These are phyloP conservation scores for Pedionomus torquatus DNA, from an alignment of 2,113 vertebrate genomes.

Conservation along the genomic window DNA sequence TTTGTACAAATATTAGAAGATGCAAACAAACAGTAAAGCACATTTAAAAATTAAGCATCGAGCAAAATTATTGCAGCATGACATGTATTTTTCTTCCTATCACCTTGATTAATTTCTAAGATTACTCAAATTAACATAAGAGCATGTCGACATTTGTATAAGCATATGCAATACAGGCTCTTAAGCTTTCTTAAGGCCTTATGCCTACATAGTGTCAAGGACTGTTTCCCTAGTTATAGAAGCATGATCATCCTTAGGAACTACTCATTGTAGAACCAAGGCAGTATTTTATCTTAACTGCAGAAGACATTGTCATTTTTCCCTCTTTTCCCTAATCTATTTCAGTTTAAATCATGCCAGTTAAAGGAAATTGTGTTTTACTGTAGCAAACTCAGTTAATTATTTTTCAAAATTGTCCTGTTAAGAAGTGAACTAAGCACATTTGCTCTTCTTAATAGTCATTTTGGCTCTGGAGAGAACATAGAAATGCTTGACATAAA, in stretches of 20 bases:
- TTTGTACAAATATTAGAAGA: conserved; percentile 11
- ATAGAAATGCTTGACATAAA: background rate
- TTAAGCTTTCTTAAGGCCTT: background rate
- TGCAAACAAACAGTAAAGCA: background rate
- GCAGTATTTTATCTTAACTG: background rate
- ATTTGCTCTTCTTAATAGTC: background rate
- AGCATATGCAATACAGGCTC: background rate
- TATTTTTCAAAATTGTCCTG: background rate
- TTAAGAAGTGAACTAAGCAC: background rate
- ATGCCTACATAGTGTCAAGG: background rate
- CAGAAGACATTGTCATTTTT: background rate
- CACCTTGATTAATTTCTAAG: background rate
- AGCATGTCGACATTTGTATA: background rate
- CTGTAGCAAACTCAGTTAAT: background rate
- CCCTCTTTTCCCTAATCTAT: background rate
- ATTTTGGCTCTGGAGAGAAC: background rate
- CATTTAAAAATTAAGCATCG: background rate
- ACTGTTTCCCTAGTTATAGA: background rate
- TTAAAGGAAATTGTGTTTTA: background rate
- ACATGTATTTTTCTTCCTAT: background rate
- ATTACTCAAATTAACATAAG: background rate
- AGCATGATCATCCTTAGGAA: background rate
- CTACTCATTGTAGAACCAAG: no score
- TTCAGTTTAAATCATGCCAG: background rate
- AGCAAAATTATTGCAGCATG: background rate